phyloP scores from a whole-genome alignment of 2,888 invertebrate genomes.

The Acrocera orbiculus region DNA sequence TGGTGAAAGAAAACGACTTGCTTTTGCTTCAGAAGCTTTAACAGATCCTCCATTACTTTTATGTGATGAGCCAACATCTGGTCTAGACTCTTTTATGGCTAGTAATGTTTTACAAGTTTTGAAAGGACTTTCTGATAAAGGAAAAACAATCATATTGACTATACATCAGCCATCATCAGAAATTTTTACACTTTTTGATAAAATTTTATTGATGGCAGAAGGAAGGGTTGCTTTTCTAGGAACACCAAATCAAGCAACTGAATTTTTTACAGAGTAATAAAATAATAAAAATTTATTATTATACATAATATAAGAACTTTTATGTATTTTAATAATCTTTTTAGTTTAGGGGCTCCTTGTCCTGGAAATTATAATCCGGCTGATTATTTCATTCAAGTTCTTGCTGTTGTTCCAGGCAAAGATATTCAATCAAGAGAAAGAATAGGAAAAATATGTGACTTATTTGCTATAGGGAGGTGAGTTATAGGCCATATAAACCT shows the following conservation, averaged over 20 bases:
- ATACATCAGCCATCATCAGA: conserved; percentile 94
- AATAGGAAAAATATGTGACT: conserved; percentile 61
- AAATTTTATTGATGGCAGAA: conserved; percentile 74
- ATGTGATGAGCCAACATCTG: conserved; percentile 95
- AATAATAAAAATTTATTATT: background rate
- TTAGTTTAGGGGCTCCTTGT: conserved; percentile 61
- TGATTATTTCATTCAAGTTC: conserved; percentile 78
- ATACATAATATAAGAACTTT: background rate
- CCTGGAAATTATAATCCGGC: conserved; percentile 88
- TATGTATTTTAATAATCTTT: conserved; percentile 11
- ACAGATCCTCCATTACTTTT: conserved; percentile 91
- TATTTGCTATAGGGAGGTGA: conserved; percentile 35
- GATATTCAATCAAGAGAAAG: conserved; percentile 65
- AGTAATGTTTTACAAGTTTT: conserved; percentile 75
- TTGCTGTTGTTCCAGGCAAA: conserved; percentile 70
- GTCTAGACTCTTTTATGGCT: conserved; percentile 93
- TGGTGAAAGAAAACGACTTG: conserved; percentile 86
- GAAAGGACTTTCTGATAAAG: conserved; percentile 55
- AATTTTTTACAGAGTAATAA: conserved; percentile 60
- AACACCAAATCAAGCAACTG: conserved; percentile 54
- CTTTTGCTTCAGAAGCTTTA: conserved; percentile 92
- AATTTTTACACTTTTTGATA: conserved; percentile 76
- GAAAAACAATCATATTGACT: conserved; percentile 81
- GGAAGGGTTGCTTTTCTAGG: conserved; percentile 82
- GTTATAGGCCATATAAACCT: background rate